These are phyloP conservation scores for Parnassius smintheus DNA, from an alignment of 2,888 invertebrate species.

Conservation along the genomic window DNA sequence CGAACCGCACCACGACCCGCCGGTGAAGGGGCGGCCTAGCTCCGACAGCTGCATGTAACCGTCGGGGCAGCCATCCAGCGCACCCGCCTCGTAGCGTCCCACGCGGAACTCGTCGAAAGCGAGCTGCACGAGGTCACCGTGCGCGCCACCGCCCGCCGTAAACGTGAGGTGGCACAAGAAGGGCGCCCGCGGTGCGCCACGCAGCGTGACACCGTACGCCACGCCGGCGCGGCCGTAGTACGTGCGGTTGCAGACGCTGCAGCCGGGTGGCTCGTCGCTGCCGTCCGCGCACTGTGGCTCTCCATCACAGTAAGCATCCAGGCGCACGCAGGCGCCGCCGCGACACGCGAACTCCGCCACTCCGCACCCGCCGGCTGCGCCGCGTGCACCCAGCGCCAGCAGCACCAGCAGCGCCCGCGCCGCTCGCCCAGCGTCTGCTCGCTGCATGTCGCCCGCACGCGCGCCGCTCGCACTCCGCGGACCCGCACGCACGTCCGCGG, in stretches of 20 bases:
- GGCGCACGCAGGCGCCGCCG: constrained; percentile 88
- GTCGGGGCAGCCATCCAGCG: constrained; percentile 90
- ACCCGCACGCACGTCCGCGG: constrained; percentile 41
- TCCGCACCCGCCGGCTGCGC: constrained; percentile 61
- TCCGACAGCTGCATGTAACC: constrained; percentile 94
- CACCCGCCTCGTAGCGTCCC: constrained; percentile 88
- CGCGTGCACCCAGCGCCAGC: constrained; percentile 40
- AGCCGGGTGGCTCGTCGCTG: constrained; percentile 91
- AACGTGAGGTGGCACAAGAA: constrained; percentile 95
- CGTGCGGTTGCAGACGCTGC: constrained; percentile 93
- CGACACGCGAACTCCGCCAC: constrained; percentile 63
- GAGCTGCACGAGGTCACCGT: constrained; percentile 94
- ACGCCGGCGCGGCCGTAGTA: constrained; percentile 93
- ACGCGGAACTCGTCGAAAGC: constrained; percentile 94
- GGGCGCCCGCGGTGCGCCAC: constrained; percentile 88
- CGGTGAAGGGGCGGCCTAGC: constrained; percentile 92
- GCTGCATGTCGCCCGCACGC: constrained; percentile 23
- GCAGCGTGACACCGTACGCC: constrained; percentile 89
- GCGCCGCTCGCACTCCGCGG: constrained; percentile 34
- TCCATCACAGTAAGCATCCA: constrained; percentile 93
- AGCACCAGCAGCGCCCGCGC: constrained; percentile 33
- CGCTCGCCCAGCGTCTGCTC: constrained; percentile 24
- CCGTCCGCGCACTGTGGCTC: constrained; percentile 91
- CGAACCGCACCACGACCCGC: constrained; percentile 94
- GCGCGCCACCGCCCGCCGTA: constrained; percentile 93